Percentiles rank a stretch among this genome's conserved stretches.
These are phyloP conservation scores for Desmodus rotundus DNA, from an alignment of 2,113 vertebrate genomes.

Conservation along the genomic window DNA sequence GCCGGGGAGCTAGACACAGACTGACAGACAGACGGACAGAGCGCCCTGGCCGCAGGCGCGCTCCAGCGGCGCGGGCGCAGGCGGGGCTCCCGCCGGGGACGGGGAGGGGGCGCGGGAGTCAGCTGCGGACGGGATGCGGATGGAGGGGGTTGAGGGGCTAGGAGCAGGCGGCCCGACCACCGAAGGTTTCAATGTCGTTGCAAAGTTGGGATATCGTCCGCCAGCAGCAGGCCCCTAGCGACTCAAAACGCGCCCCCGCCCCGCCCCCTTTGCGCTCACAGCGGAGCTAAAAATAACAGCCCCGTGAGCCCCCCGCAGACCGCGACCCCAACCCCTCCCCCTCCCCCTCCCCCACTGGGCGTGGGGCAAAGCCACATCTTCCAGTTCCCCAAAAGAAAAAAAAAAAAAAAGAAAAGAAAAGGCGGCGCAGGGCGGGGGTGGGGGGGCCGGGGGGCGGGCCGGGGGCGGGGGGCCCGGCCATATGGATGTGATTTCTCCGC, in stretches of 20 bases:
- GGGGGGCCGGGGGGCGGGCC: conserved; percentile 63
- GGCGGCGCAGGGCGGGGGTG: conserved; percentile 48
- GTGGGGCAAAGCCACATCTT: conserved; percentile 83
- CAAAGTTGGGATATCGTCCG: conserved; percentile 21
- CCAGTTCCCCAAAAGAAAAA: conserved; percentile 88
- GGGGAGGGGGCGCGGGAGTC: not conserved
- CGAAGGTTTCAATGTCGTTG: not conserved
- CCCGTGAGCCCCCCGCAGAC: conserved; percentile 55
- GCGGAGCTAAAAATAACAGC: conserved; percentile 89
- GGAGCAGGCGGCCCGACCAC: not conserved
- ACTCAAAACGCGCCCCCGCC: conserved; percentile 26
- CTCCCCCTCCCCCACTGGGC: conserved; percentile 63
- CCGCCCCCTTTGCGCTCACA: conserved; percentile 6
- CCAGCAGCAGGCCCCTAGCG: not conserved
- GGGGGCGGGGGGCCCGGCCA: conserved; percentile 85
- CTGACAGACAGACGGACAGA: conserved; percentile 13
- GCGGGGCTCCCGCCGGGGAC: not conserved
- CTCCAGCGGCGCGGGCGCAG: conserved; percentile 13
- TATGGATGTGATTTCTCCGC: conserved; percentile 94
- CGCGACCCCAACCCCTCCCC: conserved; percentile 67
- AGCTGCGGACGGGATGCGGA: not conserved
- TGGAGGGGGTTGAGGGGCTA: not conserved
- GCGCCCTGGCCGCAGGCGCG: conserved; percentile 36
- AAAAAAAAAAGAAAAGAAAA: conserved; percentile 77
- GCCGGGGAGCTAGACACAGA: conserved; percentile 27